Percentiles rank a stretch among this genome's conserved stretches.
Conservation (phyloP, 2,888 invertebrate species). For the Rhagium mordax region DNA sequence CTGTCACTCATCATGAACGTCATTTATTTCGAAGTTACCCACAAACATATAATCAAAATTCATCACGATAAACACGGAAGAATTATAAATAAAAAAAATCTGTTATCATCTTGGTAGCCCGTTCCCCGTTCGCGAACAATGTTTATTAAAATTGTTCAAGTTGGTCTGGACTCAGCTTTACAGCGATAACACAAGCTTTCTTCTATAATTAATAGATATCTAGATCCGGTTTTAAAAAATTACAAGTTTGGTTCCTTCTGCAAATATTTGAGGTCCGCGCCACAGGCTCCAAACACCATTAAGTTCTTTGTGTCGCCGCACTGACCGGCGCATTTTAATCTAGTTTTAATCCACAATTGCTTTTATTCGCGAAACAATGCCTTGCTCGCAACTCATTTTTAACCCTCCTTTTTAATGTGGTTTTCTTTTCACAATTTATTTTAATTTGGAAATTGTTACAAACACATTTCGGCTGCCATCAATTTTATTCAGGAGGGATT, state of each 20-base stretch:
- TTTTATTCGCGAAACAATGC: conserved; percentile 53
- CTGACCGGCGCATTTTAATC: conserved; percentile 40
- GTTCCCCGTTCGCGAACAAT: too few relatives aligned
- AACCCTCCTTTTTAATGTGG: conserved; percentile 53
- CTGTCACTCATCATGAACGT: too few relatives aligned
- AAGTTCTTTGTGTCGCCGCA: conserved; percentile 48
- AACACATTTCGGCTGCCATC: conserved; percentile 47
- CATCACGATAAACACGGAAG: too few relatives aligned
- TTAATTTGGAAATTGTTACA: conserved; percentile 53
- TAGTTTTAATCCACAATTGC: conserved; percentile 39
- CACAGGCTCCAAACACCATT: conserved; percentile 40
- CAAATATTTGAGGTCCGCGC: conserved; percentile 24
- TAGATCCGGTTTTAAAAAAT: too few relatives aligned
- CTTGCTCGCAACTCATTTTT: conserved; percentile 49
- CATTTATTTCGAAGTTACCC: too few relatives aligned
- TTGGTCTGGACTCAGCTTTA: too few relatives aligned
- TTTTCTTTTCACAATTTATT: conserved; percentile 56
- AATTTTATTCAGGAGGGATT: conserved; percentile 48
- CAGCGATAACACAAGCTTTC: too few relatives aligned
- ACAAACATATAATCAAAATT: too few relatives aligned
- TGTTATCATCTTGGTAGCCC: too few relatives aligned
- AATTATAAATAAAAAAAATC: too few relatives aligned
- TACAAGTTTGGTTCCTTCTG: neutral
- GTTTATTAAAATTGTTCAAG: too few relatives aligned
- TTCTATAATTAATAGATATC: too few relatives aligned